Conservation (phyloP, 2,888 invertebrate species). For the Escarpia spicata region DNA sequence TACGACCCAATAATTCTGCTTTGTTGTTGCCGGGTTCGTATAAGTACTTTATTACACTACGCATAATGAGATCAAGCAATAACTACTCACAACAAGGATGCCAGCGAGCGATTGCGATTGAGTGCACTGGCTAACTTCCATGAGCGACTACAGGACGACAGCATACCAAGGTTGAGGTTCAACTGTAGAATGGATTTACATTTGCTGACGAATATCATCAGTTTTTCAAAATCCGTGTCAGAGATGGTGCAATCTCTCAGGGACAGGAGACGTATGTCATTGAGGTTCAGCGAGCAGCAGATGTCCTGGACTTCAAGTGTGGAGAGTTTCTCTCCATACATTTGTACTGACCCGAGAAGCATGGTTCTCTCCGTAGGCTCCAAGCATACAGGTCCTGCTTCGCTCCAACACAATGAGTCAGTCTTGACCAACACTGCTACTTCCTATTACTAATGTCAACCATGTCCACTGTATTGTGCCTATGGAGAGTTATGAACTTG, state of each 20-base stretch:
- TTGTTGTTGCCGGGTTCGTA: background rate
- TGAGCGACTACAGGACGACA: slow-evolving; percentile 45
- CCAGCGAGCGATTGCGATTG: slow-evolving; percentile 50
- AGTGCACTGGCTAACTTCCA: slow-evolving; percentile 50
- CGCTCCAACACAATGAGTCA: background rate
- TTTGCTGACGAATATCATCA: slow-evolving; percentile 47
- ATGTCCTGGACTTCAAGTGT: slow-evolving; percentile 45
- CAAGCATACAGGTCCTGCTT: background rate
- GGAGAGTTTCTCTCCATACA: slow-evolving; percentile 33
- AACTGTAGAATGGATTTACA: slow-evolving; percentile 52
- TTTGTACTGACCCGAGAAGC: slow-evolving; percentile 33
- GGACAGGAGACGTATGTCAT: slow-evolving; percentile 49
- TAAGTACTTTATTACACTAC: background rate
- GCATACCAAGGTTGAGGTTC: slow-evolving; percentile 52
- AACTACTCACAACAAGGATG: slow-evolving; percentile 54
- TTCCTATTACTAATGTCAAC: background rate
- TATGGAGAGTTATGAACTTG: background rate
- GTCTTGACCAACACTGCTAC: background rate
- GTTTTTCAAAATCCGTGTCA: slow-evolving; percentile 48
- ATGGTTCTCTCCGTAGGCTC: background rate
- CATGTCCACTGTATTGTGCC: background rate
- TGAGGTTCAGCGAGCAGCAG: slow-evolving; percentile 46
- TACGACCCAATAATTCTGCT: background rate
- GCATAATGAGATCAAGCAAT: background rate
- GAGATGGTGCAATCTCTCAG: slow-evolving; percentile 51